phyloP scores from a whole-genome alignment of 2,113 vertebrate genomes.

The Tor tambroides region DNA sequence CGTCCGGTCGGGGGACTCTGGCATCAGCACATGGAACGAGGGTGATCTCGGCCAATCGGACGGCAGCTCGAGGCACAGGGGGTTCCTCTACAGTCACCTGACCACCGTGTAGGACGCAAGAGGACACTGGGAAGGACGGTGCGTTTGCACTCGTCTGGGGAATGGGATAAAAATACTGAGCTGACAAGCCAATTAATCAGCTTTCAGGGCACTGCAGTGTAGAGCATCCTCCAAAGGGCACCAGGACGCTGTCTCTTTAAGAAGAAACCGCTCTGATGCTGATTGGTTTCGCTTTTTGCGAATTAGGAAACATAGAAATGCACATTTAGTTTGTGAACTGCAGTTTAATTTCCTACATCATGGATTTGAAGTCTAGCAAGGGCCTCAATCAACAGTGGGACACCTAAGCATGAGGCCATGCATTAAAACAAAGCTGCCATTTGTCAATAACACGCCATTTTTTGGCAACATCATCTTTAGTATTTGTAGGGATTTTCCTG shows the following conservation, averaged over 20 bases:
- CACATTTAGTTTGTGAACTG: not conserved
- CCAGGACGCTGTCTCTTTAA: slow-evolving; percentile 53
- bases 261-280: slow-evolving; percentile 12
- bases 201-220: slow-evolving; percentile 59
- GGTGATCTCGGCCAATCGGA: slow-evolving; percentile 27
- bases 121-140: slow-evolving; percentile 62
- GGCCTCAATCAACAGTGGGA: not conserved
- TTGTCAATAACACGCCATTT: not conserved
- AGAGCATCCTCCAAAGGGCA: slow-evolving; percentile 59
- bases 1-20: not conserved
- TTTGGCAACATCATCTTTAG: not conserved
- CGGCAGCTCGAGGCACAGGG: slow-evolving; percentile 15
- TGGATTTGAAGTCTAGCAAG: not conserved
- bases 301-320: not conserved
- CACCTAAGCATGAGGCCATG: not conserved
- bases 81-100: slow-evolving; percentile 48
- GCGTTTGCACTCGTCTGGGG: slow-evolving; percentile 58
- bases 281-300: not conserved
- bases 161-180: slow-evolving; percentile 66
- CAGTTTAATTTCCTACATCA: not conserved
- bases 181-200: slow-evolving; percentile 70
- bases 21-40: not conserved
- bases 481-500: not conserved
- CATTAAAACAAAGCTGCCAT: not conserved
- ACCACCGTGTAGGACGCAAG: slow-evolving; percentile 52